Base-by-base conservation (phyloP, 2,113 vertebrate genomes). In the Martes martes region DNA sequence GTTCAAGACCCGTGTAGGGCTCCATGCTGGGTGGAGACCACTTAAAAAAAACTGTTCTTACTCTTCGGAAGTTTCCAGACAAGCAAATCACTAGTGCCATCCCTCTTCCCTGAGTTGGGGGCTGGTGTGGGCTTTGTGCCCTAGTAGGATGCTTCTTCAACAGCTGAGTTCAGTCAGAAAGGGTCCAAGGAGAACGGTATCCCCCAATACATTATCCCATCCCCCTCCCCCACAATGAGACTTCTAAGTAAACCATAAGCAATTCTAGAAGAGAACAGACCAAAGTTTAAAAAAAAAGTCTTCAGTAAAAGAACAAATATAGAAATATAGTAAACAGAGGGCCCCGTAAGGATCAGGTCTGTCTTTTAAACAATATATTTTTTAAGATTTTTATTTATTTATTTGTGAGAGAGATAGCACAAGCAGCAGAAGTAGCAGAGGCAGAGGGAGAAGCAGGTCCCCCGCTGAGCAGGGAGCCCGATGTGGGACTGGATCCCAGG, bases 241-340 rank as follows among this genome's bases (percentile, higher is more conserved):
- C 10, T 33, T 88, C 83, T 67, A 85, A 91, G 50, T 52, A 69
- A 84, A 15, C 16, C 26, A 78, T 21, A 55, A 87, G 13, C 36
- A 85, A 36, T 71, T 93, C 81, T 65, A 13, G 28, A 82, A 79
- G 23, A 61, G 71, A 52, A 78, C 3, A 11, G 19, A 16, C 63
- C 89, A n/a, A n/a, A 71, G 33, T 26, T 55, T 16, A 39, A 73
- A 73, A 74, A 73, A 71, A 26, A 81, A 1, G 21, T 23, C 50
- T 78, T 50, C 33, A 11, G 67, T 83, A 76, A 94, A 96, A 80
- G 5, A 74, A 76, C 13, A 69, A 50, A 84, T 16, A 52, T 9
- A 28, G 42, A 69, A 50, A 84, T 16, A 52, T 11, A 28, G 42
- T 47, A 78, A 92, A 26, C 8, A 73, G 3, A 31, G 26, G 73